These are phyloP conservation scores for Macropus fuliginosus DNA, from an alignment of 2,797 vertebrate species.

Conservation along the genomic window DNA sequence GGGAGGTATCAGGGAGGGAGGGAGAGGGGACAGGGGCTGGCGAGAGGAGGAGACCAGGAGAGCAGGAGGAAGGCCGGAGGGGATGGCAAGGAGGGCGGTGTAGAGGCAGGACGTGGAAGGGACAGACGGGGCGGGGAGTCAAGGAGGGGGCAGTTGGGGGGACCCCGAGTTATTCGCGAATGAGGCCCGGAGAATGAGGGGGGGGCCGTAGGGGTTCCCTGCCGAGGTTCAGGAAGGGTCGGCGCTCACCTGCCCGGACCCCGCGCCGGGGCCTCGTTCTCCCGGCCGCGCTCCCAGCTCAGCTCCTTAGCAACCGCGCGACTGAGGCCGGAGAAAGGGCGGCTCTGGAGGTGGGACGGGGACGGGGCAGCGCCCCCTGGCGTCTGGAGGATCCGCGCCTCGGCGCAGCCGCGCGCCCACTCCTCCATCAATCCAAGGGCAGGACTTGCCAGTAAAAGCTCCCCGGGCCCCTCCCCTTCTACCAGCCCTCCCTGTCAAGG, in stretches of 20 bases:
- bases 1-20: background rate
- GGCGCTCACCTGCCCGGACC: background rate
- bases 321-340: too few relatives aligned
- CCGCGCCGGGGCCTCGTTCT: conserved; percentile 50
- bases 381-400: conserved; percentile 37
- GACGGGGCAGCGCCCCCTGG: conserved; percentile 46
- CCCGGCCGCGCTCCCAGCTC: conserved; percentile 6
- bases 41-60: background rate
- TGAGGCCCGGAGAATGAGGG: background rate
- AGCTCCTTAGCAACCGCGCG: conserved; percentile 10
- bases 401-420: background rate
- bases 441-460: background rate
- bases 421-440: background rate
- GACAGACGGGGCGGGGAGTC: background rate
- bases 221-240: background rate
- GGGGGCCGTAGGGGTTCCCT: too few relatives aligned
- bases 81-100: background rate
- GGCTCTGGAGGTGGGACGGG: background rate
- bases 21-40: background rate
- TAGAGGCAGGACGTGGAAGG: background rate
- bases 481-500: background rate
- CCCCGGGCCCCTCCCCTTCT: too few relatives aligned
- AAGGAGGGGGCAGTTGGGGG: background rate
- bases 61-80: background rate
- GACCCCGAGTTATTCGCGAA: background rate